Evolutionary conservation across 2,888 invertebrate species (phyloP).

Genomic region (Sipha maydis): DNA sequence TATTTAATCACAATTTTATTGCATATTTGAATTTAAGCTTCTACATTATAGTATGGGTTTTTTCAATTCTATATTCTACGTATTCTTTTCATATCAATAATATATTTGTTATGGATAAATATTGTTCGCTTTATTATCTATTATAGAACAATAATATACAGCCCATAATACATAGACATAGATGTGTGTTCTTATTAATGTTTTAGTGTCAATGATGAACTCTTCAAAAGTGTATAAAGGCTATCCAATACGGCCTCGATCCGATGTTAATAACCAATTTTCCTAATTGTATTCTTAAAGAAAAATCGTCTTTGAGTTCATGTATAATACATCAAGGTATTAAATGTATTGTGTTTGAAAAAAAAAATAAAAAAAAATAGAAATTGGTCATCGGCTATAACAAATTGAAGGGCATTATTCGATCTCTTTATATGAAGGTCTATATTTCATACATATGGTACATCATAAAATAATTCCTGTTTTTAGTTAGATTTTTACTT

Average conservation of each 20-base stretch:
- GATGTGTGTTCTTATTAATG: background rate
- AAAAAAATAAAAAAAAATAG: slow-evolving; percentile 28
- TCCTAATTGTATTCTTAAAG: slow-evolving; percentile 18
- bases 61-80: background rate
- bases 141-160: background rate
- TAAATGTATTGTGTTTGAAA: slow-evolving; percentile 47
- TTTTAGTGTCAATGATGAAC: slow-evolving; percentile 19
- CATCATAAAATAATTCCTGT: background rate
- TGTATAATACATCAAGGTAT: slow-evolving; percentile 49
- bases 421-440: slow-evolving; percentile 33
- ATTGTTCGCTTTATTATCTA: background rate
- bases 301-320: slow-evolving; percentile 51
- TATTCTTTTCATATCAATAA: background rate
- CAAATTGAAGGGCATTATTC: slow-evolving; percentile 53
- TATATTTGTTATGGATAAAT: background rate
- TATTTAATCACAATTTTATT: no score
- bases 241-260: background rate
- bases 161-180: background rate
- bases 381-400: slow-evolving; percentile 41
- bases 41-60: no score
- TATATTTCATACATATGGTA: background rate
- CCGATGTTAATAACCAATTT: slow-evolving; percentile 42
- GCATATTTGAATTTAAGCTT: no score
- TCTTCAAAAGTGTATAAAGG: slow-evolving; percentile 27
- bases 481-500: background rate